Evolutionary conservation across 2,797 vertebrate genomes (phyloP).

Genomic region (Microctenopoma stevenorrisi): DNA sequence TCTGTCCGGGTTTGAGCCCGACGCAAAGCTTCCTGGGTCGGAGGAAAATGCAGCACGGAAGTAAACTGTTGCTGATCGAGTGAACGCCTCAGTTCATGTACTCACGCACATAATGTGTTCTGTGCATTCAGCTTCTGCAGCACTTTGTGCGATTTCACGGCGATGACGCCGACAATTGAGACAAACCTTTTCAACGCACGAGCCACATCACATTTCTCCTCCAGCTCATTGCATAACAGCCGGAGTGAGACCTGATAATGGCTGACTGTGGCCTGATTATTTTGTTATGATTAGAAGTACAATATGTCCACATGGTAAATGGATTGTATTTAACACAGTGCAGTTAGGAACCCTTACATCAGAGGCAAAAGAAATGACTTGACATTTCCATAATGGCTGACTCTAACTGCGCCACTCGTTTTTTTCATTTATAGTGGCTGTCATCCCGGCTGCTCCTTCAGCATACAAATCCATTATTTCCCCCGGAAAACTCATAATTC

Average conservation of each 20-base stretch:
- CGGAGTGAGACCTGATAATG: slow-evolving; percentile 39
- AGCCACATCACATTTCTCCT: slow-evolving; percentile 10
- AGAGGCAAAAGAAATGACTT: slow-evolving; percentile 69
- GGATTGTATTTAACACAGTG: slow-evolving; percentile 59
- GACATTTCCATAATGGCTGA: slow-evolving; percentile 74
- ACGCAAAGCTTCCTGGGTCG: not conserved
- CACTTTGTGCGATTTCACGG: slow-evolving; percentile 17
- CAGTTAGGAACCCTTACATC: slow-evolving; percentile 61
- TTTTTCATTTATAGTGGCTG: slow-evolving; percentile 73
- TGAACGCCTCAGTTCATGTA: not conserved
- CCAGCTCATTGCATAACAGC: slow-evolving; percentile 42
- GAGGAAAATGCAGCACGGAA: not conserved
- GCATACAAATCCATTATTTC: slow-evolving; percentile 79
- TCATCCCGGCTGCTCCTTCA: slow-evolving; percentile 67
- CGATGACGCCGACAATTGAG: slow-evolving; percentile 11
- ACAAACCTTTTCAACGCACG: slow-evolving; percentile 20
- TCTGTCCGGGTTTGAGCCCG: slow-evolving; percentile 32
- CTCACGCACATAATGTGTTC: not conserved
- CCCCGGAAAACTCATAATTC: slow-evolving; percentile 80
- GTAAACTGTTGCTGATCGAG: not conserved
- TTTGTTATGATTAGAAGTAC: slow-evolving; percentile 74
- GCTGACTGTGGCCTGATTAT: slow-evolving; percentile 56
- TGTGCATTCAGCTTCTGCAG: slow-evolving; percentile 1
- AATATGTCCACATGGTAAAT: slow-evolving; percentile 62
- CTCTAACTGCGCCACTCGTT: slow-evolving; percentile 60